phyloP scores from a whole-genome alignment of 2,888 invertebrate species.

The Macrophya annulata region DNA sequence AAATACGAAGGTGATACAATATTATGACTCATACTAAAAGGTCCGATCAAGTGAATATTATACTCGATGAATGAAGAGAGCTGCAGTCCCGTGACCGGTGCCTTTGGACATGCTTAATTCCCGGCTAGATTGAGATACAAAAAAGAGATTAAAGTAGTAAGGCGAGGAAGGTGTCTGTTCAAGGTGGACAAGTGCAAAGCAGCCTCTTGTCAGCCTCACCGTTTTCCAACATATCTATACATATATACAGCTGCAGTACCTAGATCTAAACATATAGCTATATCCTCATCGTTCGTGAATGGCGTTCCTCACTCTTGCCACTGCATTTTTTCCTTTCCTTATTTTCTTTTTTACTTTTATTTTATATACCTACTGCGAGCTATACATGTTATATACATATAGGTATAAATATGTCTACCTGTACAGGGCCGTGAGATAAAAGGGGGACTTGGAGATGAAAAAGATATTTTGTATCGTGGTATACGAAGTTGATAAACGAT shows the following conservation, averaged over 20 bases:
- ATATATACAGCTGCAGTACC: neutral
- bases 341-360: neutral
- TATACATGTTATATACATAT: neutral
- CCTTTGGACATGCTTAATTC: neutral
- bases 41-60: neutral
- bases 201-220: neutral
- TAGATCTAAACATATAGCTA: neutral
- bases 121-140: conserved; percentile 35
- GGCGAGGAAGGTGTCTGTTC: conserved; percentile 49
- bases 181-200: conserved; percentile 47
- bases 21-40: conserved; percentile 10
- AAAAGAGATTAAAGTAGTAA: conserved; percentile 6
- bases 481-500: too few species aligned
- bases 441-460: neutral
- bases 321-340: conserved; percentile 6
- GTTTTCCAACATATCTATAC: neutral
- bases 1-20: neutral
- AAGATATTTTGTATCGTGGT: neutral
- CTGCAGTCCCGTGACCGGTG: conserved; percentile 18
- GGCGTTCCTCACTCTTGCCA: conserved; percentile 6
- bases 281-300: conserved; percentile 15
- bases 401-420: neutral
- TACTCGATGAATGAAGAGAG: conserved; percentile 20
- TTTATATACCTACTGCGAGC: neutral
- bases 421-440: neutral